Conservation (phyloP, 2,797 vertebrate species). For the Thripadectes ignobilis region DNA sequence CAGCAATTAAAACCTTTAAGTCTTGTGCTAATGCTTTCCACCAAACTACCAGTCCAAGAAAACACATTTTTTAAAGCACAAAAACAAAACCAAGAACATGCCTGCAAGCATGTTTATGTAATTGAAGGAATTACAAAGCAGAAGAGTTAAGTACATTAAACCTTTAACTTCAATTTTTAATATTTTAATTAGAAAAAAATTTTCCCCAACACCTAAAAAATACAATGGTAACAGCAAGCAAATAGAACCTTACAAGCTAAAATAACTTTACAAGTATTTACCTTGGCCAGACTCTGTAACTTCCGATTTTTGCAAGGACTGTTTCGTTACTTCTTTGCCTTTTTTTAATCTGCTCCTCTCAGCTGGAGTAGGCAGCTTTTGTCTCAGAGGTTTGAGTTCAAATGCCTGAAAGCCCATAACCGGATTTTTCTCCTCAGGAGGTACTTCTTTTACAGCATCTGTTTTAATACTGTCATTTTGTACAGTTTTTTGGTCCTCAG, state of each 20-base stretch:
- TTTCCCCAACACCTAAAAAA: not conserved
- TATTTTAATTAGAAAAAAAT: not conserved
- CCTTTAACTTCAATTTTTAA: not conserved
- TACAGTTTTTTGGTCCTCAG: constrained; percentile 71
- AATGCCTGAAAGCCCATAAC: constrained; percentile 90
- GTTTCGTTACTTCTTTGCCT: constrained; percentile 68
- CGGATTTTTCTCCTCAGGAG: constrained; percentile 76
- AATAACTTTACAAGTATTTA: constrained; percentile 24
- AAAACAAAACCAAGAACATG: not conserved
- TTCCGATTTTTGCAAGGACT: constrained; percentile 63
- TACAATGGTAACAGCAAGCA: not conserved
- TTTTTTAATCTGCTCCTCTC: constrained; percentile 84
- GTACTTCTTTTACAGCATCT: constrained; percentile 65
- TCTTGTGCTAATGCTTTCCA: not conserved
- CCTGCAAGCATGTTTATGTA: not conserved
- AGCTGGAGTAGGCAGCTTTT: constrained; percentile 85
- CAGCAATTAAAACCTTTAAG: not conserved
- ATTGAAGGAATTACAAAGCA: not conserved
- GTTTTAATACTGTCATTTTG: constrained; percentile 75
- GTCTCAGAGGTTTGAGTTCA: constrained; percentile 92
- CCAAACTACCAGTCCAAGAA: not conserved
- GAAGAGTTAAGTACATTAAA: not conserved
- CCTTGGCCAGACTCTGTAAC: constrained; percentile 66
- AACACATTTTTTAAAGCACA: not conserved
- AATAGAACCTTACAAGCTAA: not conserved